Percentiles rank a stretch among this genome's conserved stretches.
Evolutionary conservation across 2,797 vertebrate genomes (phyloP).

Genomic region (Oreochromis mossambicus): DNA sequence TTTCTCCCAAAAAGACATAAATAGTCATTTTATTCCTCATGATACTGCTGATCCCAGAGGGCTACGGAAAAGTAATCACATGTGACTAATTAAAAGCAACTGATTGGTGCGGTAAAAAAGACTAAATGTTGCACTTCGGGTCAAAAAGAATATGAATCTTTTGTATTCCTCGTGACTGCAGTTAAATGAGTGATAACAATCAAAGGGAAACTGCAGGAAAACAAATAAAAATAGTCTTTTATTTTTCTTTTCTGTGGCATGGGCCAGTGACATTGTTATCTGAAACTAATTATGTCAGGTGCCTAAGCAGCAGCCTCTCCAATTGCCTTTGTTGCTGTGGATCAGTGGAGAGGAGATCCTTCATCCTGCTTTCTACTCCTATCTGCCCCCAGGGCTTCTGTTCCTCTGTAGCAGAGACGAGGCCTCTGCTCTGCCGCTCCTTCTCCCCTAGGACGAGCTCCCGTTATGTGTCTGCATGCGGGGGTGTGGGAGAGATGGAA

Average conservation of each 20-base stretch:
- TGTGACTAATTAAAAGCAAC: slow-evolving; percentile 45
- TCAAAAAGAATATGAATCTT: slow-evolving; percentile 1
- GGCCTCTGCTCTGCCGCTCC: slow-evolving; percentile 35
- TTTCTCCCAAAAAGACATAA: slow-evolving; percentile 6
- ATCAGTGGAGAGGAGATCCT: slow-evolving; percentile 63
- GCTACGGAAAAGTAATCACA: slow-evolving; percentile 21
- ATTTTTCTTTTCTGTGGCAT: neutral
- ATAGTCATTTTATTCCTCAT: slow-evolving; percentile 36
- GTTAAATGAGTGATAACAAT: slow-evolving; percentile 22
- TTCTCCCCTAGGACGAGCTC: slow-evolving; percentile 29
- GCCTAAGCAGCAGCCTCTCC: slow-evolving; percentile 46
- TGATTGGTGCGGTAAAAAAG: slow-evolving; percentile 18
- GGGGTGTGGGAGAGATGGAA: neutral
- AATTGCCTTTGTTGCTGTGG: slow-evolving; percentile 59
- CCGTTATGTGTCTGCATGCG: neutral
- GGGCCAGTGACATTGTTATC: slow-evolving; percentile 52
- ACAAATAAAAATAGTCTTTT: slow-evolving; percentile 15
- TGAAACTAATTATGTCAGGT: slow-evolving; percentile 60
- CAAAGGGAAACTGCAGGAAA: neutral
- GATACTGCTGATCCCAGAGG: slow-evolving; percentile 34
- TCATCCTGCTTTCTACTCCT: slow-evolving; percentile 52
- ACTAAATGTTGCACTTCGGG: slow-evolving; percentile 13
- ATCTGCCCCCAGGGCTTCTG: slow-evolving; percentile 43
- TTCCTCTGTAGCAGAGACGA: slow-evolving; percentile 25
- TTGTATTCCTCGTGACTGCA: slow-evolving; percentile 6